A percentile compares a stretch with the other conserved stretches of the same genome.
phyloP scores from a whole-genome alignment of 2,888 invertebrate genomes.

The Tenodera sinensis region DNA sequence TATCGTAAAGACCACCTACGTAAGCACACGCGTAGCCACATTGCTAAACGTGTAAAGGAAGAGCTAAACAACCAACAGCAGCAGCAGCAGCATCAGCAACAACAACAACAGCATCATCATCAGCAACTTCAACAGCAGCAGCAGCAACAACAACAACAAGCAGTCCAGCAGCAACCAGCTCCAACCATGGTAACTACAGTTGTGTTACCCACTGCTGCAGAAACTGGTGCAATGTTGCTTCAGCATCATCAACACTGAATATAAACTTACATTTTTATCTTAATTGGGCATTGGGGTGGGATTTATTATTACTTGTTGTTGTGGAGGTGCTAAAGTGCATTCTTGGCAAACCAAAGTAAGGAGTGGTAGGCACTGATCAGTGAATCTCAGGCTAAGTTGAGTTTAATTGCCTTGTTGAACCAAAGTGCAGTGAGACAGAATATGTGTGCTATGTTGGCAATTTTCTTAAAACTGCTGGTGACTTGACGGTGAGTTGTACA shows the following conservation, averaged over 20 bases:
- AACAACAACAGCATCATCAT: constrained; percentile 38
- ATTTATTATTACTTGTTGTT: not conserved
- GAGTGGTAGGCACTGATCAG: not conserved
- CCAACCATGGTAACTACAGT: constrained; percentile 46
- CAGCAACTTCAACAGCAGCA: constrained; percentile 37
- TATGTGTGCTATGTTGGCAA: not conserved
- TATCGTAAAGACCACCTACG: constrained; percentile 77
- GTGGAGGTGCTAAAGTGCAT: not conserved
- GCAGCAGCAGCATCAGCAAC: constrained; percentile 41
- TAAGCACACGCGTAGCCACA: constrained; percentile 75
- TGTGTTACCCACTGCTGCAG: constrained; percentile 52
- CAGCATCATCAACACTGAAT: constrained; percentile 43
- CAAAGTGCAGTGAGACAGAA: not conserved
- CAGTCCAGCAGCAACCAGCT: constrained; percentile 33
- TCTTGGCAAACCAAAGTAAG: not conserved
- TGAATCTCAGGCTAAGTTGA: not conserved
- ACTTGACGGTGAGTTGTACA: not conserved
- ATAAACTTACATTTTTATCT: not conserved
- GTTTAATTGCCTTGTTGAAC: not conserved
- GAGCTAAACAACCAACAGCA: constrained; percentile 49
- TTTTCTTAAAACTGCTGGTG: not conserved
- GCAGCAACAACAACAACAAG: constrained; percentile 38
- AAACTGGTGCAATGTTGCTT: constrained; percentile 47
- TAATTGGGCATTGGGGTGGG: not conserved
- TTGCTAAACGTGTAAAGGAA: constrained; percentile 70